Evolutionary conservation across 2,113 vertebrate genomes (phyloP), one percentile per base, ranked within the genome.

Genomic region (Myxocyprinus asiaticus): DNA sequence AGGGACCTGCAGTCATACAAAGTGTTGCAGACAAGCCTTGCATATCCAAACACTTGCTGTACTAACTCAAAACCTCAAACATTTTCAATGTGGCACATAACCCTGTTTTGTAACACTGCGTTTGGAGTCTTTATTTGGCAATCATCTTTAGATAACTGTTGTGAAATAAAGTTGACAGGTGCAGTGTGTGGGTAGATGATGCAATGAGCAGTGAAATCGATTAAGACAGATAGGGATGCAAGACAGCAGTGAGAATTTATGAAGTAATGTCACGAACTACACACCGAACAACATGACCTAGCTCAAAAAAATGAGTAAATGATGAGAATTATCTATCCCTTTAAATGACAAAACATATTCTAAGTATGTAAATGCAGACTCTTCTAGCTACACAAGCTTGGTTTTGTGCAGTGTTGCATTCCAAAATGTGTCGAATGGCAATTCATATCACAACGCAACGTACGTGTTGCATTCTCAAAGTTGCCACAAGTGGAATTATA

Each of bases 111-210:
- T 14, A 56, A 56, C 53, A 55, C 53, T 56, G 5, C 12, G 12
- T 12, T 33, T 33, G 63, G 1, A 78, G 5, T 11, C 9, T 48
- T 75, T 58, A 77, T 77, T 22, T 65, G 48, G 47, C 11, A 12
- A 50, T 0, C 48, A 65, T 67, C 70, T 63, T 77, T 44, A 61
- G 22, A 51, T 10, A 72, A 73, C 8, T n/a, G 14, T 15, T 72
- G 42, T n/a, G 17, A 59, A 61, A 61, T 15, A 73, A 71, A 8
- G 9, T 7, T 61, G 44, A 63, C 22, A 77, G 5, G 0, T 45
- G 7, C 50, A 50, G 42, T 7, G 9, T 61, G 22, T 12, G 56
- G 4, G 22, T 56, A 17, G 42, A 59, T 11, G 14, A 72, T 45
- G 9, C 12, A 11, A 17, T 14, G 10, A 68, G 17, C 22, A 0